phyloP scores from a whole-genome alignment of 2,888 invertebrate genomes.

The Vesta saturnalis region DNA sequence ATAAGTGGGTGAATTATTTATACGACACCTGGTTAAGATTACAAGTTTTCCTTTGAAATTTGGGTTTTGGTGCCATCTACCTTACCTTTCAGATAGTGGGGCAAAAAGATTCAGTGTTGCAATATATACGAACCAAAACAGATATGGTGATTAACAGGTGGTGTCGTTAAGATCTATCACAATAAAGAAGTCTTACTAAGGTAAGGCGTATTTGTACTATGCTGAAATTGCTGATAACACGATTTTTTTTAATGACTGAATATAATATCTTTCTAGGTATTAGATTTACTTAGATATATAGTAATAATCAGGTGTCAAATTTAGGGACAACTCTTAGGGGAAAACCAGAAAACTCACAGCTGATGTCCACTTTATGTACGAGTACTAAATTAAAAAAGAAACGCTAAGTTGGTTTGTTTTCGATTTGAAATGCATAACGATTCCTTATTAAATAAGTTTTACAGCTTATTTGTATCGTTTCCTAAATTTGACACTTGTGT shows the following conservation, averaged over 20 bases:
- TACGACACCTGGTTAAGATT: no score
- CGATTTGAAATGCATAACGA: neutral
- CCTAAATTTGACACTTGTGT: neutral
- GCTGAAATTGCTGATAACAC: neutral
- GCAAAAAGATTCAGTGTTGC: neutral
- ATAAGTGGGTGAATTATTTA: no score
- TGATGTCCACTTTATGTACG: neutral
- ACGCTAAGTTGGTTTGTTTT: neutral
- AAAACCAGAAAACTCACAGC: neutral
- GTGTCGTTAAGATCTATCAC: neutral
- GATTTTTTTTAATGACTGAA: neutral
- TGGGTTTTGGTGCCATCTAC: neutral
- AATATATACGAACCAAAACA: neutral
- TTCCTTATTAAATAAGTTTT: neutral
- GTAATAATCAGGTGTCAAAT: neutral
- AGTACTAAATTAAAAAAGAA: neutral
- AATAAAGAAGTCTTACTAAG: neutral
- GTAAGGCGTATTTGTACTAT: neutral
- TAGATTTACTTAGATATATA: neutral
- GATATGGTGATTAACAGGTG: neutral
- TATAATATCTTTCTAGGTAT: neutral
- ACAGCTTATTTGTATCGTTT: neutral
- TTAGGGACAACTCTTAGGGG: neutral
- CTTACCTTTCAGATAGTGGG: neutral
- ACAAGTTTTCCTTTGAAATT: neutral